These are phyloP conservation scores for Camelus bactrianus DNA, from an alignment of 2,113 vertebrate genomes.

Conservation along the genomic window DNA sequence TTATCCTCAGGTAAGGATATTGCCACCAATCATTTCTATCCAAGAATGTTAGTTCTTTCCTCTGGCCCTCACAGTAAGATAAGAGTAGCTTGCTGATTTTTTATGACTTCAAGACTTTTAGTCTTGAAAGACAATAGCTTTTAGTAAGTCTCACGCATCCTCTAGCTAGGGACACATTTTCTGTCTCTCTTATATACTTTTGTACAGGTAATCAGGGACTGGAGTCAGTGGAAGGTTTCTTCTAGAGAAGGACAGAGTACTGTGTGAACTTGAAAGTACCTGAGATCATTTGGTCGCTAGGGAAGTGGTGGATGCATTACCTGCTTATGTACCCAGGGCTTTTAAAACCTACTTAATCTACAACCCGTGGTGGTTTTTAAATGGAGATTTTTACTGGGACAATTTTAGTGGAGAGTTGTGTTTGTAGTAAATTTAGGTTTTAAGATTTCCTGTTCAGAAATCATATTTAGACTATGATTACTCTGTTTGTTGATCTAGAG, in stretches of 20 bases:
- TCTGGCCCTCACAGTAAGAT: background rate
- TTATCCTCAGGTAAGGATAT: background rate
- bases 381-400: background rate
- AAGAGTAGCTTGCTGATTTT: background rate
- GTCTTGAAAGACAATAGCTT: background rate
- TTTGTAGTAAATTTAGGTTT: background rate
- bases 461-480: background rate
- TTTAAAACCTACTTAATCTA: background rate
- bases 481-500: conserved; percentile 88
- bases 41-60: background rate
- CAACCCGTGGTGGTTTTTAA: background rate
- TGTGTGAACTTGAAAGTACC: background rate
- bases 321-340: background rate
- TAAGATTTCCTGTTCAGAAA: conserved; percentile 47
- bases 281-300: background rate
- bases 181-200: background rate
- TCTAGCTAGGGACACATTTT: background rate
- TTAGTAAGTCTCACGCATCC: background rate
- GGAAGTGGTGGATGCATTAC: background rate
- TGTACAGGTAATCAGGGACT: background rate
- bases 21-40: background rate
- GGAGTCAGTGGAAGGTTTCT: background rate
- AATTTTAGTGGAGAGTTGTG: background rate
- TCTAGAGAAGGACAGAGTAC: background rate
- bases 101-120: background rate